A percentile compares a stretch with the other conserved stretches of the same genome.
Conservation (phyloP, 2,888 invertebrate species). For the Agonopterix heracliana region DNA sequence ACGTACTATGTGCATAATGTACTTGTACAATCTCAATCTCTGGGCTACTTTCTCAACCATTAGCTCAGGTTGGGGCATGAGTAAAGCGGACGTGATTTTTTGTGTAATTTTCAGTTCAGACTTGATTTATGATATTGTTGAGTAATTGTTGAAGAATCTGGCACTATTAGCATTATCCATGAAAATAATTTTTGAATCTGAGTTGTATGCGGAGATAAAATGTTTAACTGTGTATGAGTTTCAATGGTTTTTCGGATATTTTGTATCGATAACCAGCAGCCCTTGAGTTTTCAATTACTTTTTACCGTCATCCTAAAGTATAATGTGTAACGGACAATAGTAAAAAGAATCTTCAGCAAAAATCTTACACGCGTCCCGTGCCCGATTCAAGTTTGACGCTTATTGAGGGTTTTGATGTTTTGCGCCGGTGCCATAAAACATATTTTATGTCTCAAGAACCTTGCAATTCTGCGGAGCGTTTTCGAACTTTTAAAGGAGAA, state of each 20-base stretch:
- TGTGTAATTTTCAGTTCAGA: constrained; percentile 14
- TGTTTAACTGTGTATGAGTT: too few species aligned
- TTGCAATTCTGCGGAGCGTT: constrained; percentile 49
- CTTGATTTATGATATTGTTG: too few species aligned
- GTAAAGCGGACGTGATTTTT: constrained; percentile 36
- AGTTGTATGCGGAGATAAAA: too few species aligned
- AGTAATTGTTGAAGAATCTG: too few species aligned
- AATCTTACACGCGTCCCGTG: constrained; percentile 34
- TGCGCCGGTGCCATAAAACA: constrained; percentile 63
- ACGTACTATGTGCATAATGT: constrained; percentile 26
- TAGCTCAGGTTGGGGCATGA: constrained; percentile 22
- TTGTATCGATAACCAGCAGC: too few species aligned
- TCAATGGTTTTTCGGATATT: too few species aligned
- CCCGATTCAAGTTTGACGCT: constrained; percentile 49
- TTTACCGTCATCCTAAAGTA: too few species aligned
- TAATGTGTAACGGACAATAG: too few species aligned
- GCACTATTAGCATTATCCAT: too few species aligned
- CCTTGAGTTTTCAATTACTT: too few species aligned
- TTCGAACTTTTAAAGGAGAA: constrained; percentile 58
- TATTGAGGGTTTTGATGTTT: constrained; percentile 64
- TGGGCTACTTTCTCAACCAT: constrained; percentile 50
- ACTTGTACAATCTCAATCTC: constrained; percentile 50
- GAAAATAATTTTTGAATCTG: too few species aligned
- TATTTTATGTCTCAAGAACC: constrained; percentile 61
- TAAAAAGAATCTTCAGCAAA: constrained; percentile 14